These are phyloP conservation scores for Colistium nudipinnis DNA, from an alignment of 2,113 vertebrate species.

Conservation along the genomic window DNA sequence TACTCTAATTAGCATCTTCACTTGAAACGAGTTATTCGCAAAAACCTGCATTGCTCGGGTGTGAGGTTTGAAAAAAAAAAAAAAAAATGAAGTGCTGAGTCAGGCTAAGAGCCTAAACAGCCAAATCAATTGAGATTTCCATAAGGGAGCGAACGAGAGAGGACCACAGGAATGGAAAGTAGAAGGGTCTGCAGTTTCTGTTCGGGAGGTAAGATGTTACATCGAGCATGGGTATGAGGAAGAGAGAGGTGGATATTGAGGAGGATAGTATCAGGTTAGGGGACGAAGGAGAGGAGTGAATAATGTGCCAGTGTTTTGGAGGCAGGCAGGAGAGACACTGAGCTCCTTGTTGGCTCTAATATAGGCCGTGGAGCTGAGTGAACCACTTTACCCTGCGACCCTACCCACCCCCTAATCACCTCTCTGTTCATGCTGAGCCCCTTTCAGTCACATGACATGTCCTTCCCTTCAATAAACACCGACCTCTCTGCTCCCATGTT, in stretches of 20 bases:
- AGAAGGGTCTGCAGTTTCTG: slow-evolving; percentile 46
- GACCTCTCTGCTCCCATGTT: not conserved
- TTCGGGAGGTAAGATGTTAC: slow-evolving; percentile 46
- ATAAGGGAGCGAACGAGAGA: slow-evolving; percentile 59
- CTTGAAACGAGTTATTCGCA: slow-evolving; percentile 18
- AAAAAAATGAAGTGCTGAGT: slow-evolving; percentile 55
- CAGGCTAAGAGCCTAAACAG: slow-evolving; percentile 48
- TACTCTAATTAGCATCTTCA: slow-evolving; percentile 32
- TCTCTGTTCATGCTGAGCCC: slow-evolving; percentile 22
- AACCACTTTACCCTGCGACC: slow-evolving; percentile 39
- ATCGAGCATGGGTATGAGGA: slow-evolving; percentile 27
- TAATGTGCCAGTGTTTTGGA: slow-evolving; percentile 63
- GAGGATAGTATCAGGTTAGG: slow-evolving; percentile 52
- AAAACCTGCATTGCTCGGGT: slow-evolving; percentile 36
- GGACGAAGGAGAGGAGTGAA: slow-evolving; percentile 52
- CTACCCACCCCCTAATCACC: slow-evolving; percentile 31
- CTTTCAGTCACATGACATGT: not conserved
- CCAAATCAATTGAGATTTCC: slow-evolving; percentile 70
- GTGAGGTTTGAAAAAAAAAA: slow-evolving; percentile 22
- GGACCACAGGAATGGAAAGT: slow-evolving; percentile 44
- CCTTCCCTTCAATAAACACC: not conserved
- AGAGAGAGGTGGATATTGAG: slow-evolving; percentile 22
- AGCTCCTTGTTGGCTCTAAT: slow-evolving; percentile 58
- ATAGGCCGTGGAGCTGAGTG: slow-evolving; percentile 41
- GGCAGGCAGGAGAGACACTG: slow-evolving; percentile 46